phyloP scores from a whole-genome alignment of 2,888 invertebrate genomes.

The Argyresthia goedartella region DNA sequence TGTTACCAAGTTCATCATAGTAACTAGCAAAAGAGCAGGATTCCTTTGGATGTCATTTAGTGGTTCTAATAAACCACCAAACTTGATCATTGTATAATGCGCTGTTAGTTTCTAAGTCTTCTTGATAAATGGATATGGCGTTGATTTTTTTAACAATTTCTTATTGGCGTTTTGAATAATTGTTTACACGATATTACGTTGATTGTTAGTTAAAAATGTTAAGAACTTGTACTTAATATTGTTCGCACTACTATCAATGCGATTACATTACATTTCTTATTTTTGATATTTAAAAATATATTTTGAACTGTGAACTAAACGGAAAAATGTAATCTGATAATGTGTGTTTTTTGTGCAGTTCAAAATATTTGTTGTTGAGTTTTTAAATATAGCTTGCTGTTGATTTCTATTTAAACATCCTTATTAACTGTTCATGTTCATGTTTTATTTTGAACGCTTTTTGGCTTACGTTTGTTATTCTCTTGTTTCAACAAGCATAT shows the following conservation, averaged over 20 bases:
- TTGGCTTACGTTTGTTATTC: slow-evolving; percentile 36
- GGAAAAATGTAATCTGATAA: slow-evolving; percentile 11
- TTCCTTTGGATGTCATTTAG: slow-evolving; percentile 37
- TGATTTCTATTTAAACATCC: slow-evolving; percentile 62
- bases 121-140: slow-evolving; percentile 46
- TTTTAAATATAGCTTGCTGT: slow-evolving; percentile 60
- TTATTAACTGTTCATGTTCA: slow-evolving; percentile 48
- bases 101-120: slow-evolving; percentile 43
- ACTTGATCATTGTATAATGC: slow-evolving; percentile 22
- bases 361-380: slow-evolving; percentile 47
- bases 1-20: slow-evolving; percentile 10
- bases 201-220: neutral
- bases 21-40: slow-evolving; percentile 61
- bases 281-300: slow-evolving; percentile 21
- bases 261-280: slow-evolving; percentile 68
- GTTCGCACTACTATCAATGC: slow-evolving; percentile 21
- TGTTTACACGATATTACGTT: neutral
- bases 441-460: slow-evolving; percentile 43
- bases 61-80: neutral
- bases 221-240: neutral
- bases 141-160: neutral
- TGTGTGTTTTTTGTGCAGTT: slow-evolving; percentile 10
- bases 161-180: slow-evolving; percentile 2
- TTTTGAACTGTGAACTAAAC: slow-evolving; percentile 16
- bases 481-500: slow-evolving; percentile 50